Base-by-base conservation (phyloP, 2,113 vertebrate genomes). In the Pelodiscus sinensis region DNA sequence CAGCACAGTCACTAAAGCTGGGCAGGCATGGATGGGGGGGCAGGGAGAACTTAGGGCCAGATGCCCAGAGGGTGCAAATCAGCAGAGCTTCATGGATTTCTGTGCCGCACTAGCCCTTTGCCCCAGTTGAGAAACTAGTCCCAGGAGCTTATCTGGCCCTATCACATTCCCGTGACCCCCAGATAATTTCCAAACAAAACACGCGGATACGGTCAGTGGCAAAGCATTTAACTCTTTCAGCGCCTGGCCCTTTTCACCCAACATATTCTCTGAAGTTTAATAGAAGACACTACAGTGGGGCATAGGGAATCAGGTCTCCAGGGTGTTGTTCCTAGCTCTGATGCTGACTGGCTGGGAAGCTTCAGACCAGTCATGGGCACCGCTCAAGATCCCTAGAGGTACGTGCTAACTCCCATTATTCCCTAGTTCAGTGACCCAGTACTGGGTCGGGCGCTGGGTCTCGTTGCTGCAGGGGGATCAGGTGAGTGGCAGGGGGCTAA, bases 281-380 rank as follows among this genome's bases (percentile, higher is more conserved):
- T 35, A 71, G 16, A 35, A 31, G 65, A 71, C 19, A 35, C 31
- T 9, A 4, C 31, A 9, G 65, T 5, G 31, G n/a, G 16, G 65
- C 18, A 68, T 18, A 27, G 79, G 58, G 82, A 83, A 68, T 22
- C 27, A 78, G 29, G 77, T 56, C 7, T 10, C 24, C 52, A 18
- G 51, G 86, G 85, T 60, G 79, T 35, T 54, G 54, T 25, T 38
- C 9, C 44, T 2, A 5, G 21, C 78, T 82, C 50, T 77, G 68
- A 22, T 21, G 9, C 54, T 9, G 29, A 29, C 35, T 35, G 27
- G 18, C 56, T 4, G 0, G 1, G 12, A 88, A 58, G 6, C 79
- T 77, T 31, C 0, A 0, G 2, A 77, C 15, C 5, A 3, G 0
- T 31, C 77, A 4, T 31, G 14, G 31, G 3, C 44, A 0, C 0